Percentiles rank a stretch among this genome's conserved stretches.
phyloP scores from a whole-genome alignment of 2,888 invertebrate genomes.

The Lasioglossum marginatum region DNA sequence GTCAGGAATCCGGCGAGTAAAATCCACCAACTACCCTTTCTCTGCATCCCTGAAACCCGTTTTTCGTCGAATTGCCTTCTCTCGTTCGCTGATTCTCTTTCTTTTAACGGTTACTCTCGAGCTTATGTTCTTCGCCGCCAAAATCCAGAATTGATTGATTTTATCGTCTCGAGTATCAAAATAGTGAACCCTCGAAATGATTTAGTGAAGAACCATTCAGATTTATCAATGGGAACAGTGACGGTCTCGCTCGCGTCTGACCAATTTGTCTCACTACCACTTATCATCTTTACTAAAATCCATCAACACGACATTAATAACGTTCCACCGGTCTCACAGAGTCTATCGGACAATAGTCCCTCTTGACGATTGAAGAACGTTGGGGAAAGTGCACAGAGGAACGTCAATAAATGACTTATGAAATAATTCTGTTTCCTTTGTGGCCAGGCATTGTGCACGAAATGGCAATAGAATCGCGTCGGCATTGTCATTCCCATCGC shows the following conservation, averaged over 20 bases:
- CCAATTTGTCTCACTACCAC: not conserved
- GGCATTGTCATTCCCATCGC: not conserved
- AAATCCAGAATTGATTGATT: not conserved
- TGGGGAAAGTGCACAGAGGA: not conserved
- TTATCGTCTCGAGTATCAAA: not conserved
- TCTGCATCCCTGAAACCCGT: not conserved
- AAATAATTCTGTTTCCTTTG: not conserved
- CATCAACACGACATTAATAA: not conserved
- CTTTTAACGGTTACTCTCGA: not conserved
- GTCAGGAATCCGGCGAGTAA: slow-evolving; percentile 74
- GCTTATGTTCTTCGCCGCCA: not conserved
- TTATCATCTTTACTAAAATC: not conserved
- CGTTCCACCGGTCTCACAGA: not conserved
- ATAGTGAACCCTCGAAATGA: not conserved
- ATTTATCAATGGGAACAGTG: not conserved
- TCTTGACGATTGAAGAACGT: not conserved
- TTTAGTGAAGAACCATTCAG: not conserved
- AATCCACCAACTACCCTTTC: slow-evolving; percentile 45
- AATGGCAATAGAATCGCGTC: not conserved
- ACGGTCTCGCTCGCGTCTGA: not conserved
- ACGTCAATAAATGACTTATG: not conserved
- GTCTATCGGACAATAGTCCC: not conserved
- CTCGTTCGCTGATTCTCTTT: not conserved
- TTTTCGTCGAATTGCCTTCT: not conserved
- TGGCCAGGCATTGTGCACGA: not conserved